Base-by-base conservation (phyloP, 2,797 vertebrate genomes). In the Parotocinclus haroldoi region DNA sequence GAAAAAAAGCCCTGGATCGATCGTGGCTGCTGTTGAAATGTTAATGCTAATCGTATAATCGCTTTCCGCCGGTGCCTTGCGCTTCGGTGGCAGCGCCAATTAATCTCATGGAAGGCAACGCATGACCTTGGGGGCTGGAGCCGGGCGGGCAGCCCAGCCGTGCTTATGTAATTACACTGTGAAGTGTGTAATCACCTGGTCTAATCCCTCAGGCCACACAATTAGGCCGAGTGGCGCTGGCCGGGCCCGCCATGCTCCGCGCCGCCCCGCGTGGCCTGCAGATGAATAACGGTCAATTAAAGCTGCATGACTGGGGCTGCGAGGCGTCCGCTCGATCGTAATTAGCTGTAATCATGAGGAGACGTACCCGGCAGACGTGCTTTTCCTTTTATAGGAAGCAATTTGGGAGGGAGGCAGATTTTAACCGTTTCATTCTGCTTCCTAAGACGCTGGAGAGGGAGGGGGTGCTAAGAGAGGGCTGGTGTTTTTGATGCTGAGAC, bases 101-200 rank as follows among this genome's bases (percentile, higher is more conserved):
- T 95, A 93, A 95, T 96, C 94, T 95, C 91, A 91, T 91, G 91
- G 91, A 92, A 92, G 88, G 90, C 84, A 84, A 91, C 89, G 84
- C 91, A 80, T 93, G 94, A 96, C 94, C 94, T 94, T 89, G 80
- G 89, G 89, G 82, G 91, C 87, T 78, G 38, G 84, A 87, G 92
- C 91, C 83, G 88, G 89, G 91, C 91, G 91, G 87, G 87, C 90
- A 87, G 90, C 92, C 91, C 88, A 92, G 92, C 90, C 89, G 89
- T 91, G 92, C 94, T 96, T 90, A 96, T 96, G 93, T 96, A 96
- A 96, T 96, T 96, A 95, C 93, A 94, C 87, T 92, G 87, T 92
- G 92, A 94, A 94, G 92, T 94, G 93, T 95, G 93, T 96, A 96
- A 96, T 96, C 93, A 96, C 93, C 94, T 93, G 93, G 92, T 92